Percentiles rank a stretch among this genome's conserved stretches.
These are phyloP conservation scores for Eidolon dupreanum DNA, from an alignment of 2,797 vertebrate genomes.

Conservation along the genomic window DNA sequence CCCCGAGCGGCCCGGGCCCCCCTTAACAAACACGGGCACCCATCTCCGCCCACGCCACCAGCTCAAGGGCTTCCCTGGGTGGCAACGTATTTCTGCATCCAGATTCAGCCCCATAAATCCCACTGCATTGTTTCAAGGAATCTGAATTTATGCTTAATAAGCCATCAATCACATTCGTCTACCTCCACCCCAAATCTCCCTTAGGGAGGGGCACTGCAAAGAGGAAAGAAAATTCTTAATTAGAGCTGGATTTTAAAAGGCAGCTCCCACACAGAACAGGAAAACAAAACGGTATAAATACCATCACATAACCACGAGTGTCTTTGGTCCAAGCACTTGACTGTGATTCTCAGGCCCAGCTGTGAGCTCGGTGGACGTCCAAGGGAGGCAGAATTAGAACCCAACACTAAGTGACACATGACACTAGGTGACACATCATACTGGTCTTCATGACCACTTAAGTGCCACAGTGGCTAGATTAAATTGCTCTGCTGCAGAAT, in stretches of 20 bases:
- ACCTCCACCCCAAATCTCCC: neutral
- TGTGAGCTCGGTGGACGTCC: neutral
- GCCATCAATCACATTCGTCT: neutral
- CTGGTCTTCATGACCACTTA: neutral
- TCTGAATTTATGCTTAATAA: constrained; percentile 36
- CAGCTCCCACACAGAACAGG: neutral
- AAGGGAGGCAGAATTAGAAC: constrained; percentile 13
- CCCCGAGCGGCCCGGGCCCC: too few relatives aligned
- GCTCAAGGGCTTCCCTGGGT: constrained; percentile 28
- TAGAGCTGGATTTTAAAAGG: constrained; percentile 11
- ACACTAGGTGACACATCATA: neutral
- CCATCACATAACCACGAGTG: neutral
- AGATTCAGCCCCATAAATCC: constrained; percentile 49
- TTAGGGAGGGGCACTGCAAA: neutral
- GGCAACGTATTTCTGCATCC: neutral
- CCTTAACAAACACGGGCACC: too few relatives aligned
- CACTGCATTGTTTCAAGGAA: constrained; percentile 49
- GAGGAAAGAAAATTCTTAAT: constrained; percentile 36
- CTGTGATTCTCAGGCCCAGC: neutral
- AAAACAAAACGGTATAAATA: neutral
- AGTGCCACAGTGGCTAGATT: neutral
- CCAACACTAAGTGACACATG: neutral
- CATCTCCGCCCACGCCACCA: neutral
- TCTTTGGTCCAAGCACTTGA: neutral
- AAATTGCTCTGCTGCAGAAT: neutral